Evolutionary conservation across 1,140 invertebrate genomes (phyloP).

Genomic region (Periplaneta americana): DNA sequence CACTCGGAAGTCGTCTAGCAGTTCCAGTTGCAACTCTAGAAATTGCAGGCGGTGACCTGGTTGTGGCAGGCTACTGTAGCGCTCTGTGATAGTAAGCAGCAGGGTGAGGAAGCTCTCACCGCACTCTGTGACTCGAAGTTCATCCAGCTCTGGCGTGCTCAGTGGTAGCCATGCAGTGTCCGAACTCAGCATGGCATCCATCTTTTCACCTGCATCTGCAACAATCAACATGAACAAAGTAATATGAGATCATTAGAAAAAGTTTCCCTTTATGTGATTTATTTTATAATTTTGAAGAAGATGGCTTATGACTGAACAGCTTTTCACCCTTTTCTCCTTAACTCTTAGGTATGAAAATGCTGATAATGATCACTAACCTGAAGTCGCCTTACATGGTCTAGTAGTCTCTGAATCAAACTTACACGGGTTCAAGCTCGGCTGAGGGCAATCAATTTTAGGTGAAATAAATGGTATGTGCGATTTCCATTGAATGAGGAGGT

Average conservation of each 20-base stretch:
- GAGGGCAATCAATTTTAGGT: no score
- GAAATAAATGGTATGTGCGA: no score
- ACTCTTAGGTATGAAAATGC: no score
- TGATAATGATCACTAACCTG: no score
- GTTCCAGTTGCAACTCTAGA: conserved; percentile 78
- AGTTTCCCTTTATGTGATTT: no score
- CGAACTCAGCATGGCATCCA: conserved; percentile 74
- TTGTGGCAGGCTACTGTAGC: conserved; percentile 76
- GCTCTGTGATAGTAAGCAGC: conserved; percentile 79
- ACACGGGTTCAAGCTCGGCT: no score
- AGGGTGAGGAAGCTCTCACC: conserved; percentile 74
- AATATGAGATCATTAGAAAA: background rate
- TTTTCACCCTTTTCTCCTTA: no score
- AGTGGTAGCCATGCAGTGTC: conserved; percentile 58
- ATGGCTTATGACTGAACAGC: no score
- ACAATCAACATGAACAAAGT: background rate
- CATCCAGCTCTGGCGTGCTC: conserved; percentile 44
- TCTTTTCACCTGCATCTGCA: conserved; percentile 80
- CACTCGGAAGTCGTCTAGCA: conserved; percentile 84
- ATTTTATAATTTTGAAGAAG: no score
- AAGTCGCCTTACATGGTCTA: no score
- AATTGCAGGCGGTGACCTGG: conserved; percentile 84
- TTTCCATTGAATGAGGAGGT: no score
- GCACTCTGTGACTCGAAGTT: conserved; percentile 70
- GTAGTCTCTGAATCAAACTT: no score